These are phyloP conservation scores for Dicrostonyx torquatus DNA, from an alignment of 2,797 vertebrate species.

Conservation along the genomic window DNA sequence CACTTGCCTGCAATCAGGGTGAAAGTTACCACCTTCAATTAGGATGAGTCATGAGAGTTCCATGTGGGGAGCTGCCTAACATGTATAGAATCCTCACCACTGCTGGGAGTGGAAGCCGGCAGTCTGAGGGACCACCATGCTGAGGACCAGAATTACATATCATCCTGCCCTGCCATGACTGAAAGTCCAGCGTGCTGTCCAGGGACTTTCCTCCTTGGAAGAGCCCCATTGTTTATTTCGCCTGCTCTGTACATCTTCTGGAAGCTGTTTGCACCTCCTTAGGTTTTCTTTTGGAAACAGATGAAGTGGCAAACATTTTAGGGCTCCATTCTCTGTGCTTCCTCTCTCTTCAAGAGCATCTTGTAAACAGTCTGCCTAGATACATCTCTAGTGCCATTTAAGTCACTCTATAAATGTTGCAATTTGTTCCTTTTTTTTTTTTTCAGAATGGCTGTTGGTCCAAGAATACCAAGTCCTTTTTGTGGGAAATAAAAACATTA, in stretches of 20 bases:
- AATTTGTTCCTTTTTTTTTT: not conserved
- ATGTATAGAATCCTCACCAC: not conserved
- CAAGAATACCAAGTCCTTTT: not conserved
- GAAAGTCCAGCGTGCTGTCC: not conserved
- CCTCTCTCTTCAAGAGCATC: not conserved
- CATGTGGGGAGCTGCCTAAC: not conserved
- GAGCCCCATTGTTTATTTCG: not conserved
- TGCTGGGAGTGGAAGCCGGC: no score
- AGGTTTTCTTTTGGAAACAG: not conserved
- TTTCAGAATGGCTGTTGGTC: not conserved
- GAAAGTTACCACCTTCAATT: not conserved
- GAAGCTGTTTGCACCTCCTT: not conserved
- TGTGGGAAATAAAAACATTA: not conserved
- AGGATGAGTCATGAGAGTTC: no score
- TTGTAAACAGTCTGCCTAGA: not conserved
- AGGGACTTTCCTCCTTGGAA: not conserved
- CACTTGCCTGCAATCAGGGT: not conserved
- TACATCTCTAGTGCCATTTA: not conserved
- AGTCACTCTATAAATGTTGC: not conserved
- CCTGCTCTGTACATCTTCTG: not conserved
- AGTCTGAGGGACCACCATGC: not conserved
- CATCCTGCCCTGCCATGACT: not conserved
- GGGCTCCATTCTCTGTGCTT: not conserved
- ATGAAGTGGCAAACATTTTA: not conserved
- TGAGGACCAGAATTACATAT: not conserved